These are phyloP conservation scores for Sebastes hubbsi DNA, from an alignment of 2,797 vertebrate species.

Conservation along the genomic window DNA sequence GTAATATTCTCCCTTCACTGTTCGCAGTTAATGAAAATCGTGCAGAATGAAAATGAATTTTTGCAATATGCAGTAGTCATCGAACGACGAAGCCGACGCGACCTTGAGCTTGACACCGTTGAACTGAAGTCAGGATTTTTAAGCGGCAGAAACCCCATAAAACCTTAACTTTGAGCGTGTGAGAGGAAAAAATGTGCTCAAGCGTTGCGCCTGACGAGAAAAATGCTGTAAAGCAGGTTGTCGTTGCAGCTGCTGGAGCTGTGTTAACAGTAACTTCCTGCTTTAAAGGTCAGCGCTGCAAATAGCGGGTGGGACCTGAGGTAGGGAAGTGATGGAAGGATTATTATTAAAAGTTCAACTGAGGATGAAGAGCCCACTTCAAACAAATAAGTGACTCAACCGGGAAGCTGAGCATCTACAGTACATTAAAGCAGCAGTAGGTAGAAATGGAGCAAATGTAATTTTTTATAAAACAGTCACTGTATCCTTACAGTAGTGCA, in stretches of 20 bases:
- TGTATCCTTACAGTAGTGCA: no score
- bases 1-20: slow-evolving; percentile 40
- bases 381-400: slow-evolving; percentile 27
- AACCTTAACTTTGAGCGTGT: background rate
- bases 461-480: no score
- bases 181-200: slow-evolving; percentile 17
- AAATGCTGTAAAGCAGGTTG: slow-evolving; percentile 70
- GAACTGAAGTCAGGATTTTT: background rate
- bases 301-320: slow-evolving; percentile 65
- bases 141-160: background rate
- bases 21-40: slow-evolving; percentile 32
- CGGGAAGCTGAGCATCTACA: background rate
- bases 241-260: slow-evolving; percentile 47
- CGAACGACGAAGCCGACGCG: rapidly evolving
- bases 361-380: slow-evolving; percentile 36
- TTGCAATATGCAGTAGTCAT: background rate
- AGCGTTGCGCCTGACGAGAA: slow-evolving; percentile 9
- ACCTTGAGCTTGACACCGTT: background rate
- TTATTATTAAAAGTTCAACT: slow-evolving; percentile 65
- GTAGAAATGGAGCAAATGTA: no score
- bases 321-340: slow-evolving; percentile 59
- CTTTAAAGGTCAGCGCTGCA: slow-evolving; percentile 74
- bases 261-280: slow-evolving; percentile 71
- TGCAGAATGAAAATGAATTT: slow-evolving; percentile 26
- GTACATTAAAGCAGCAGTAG: background rate